Evolutionary conservation across 2,113 vertebrate species (phyloP).

Genomic region (Motacilla tschutschensis): DNA sequence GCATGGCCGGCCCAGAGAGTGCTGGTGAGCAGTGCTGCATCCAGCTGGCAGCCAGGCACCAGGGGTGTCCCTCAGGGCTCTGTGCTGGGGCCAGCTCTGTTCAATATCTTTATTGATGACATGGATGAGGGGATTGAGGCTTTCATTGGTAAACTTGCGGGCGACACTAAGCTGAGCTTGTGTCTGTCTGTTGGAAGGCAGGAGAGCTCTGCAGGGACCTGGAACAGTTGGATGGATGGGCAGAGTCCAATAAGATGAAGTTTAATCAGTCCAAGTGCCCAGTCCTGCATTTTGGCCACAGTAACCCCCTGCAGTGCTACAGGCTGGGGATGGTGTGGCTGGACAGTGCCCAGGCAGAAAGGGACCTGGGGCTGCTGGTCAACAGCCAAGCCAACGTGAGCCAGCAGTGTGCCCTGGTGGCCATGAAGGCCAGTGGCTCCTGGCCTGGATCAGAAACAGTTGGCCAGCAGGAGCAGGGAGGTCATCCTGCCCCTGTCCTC

Average conservation of each 20-base stretch:
- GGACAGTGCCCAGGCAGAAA: background rate
- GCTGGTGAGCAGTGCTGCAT: fast-evolving
- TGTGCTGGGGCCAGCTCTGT: background rate
- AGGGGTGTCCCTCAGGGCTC: background rate
- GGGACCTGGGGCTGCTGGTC: background rate
- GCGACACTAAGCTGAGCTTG: fast-evolving
- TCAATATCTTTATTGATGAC: background rate
- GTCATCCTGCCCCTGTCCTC: background rate
- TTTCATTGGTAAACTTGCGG: background rate
- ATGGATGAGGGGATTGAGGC: background rate
- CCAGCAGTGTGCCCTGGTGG: background rate
- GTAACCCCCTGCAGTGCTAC: fast-evolving
- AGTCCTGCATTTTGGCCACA: background rate
- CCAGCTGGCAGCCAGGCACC: background rate
- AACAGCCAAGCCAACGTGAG: no score
- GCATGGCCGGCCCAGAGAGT: background rate
- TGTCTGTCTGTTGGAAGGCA: background rate
- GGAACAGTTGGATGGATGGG: background rate
- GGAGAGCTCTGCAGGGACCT: background rate
- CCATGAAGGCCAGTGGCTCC: background rate
- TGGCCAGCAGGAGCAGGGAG: background rate
- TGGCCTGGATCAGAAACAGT: background rate
- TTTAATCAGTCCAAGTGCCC: background rate
- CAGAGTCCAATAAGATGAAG: background rate
- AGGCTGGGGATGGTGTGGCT: background rate